These are phyloP conservation scores for Brachyopa scutellaris DNA, from an alignment of 2,888 invertebrate species.

Conservation along the genomic window DNA sequence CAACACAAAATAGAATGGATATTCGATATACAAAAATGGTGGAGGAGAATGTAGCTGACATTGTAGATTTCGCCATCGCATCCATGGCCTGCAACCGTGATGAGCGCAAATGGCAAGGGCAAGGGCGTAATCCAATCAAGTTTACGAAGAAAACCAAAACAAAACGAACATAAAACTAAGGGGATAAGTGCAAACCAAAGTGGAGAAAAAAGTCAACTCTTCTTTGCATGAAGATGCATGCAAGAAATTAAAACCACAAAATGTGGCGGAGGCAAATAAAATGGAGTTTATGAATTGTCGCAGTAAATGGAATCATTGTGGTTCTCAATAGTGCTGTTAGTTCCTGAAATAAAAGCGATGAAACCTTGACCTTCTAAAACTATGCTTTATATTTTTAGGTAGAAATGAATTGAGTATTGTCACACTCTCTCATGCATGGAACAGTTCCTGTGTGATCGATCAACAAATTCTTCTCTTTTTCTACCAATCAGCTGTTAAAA, in stretches of 20 bases:
- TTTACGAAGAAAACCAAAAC: constrained; percentile 23
- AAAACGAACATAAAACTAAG: constrained; percentile 7
- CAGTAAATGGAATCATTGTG: no score
- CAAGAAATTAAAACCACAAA: constrained; percentile 38
- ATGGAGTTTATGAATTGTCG: not conserved
- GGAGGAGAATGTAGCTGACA: constrained; percentile 13
- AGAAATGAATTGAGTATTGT: no score
- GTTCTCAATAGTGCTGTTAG: no score
- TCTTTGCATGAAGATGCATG: constrained; percentile 40
- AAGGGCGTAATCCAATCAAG: constrained; percentile 66
- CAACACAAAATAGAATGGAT: constrained; percentile 47
- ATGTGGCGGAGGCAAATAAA: not conserved
- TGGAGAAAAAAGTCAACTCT: constrained; percentile 3
- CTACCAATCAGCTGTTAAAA: no score
- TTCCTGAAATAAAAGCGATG: no score
- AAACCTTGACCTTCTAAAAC: no score
- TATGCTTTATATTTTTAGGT: no score
- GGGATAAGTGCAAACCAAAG: constrained; percentile 22
- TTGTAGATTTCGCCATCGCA: not conserved
- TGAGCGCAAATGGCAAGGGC: constrained; percentile 28
- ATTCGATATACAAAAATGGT: constrained; percentile 40
- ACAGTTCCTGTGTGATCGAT: no score
- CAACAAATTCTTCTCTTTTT: no score
- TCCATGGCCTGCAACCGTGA: constrained; percentile 15
- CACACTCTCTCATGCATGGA: no score